These are phyloP conservation scores for Lepisosteus oculatus DNA, from an alignment of 2,113 vertebrate genomes.

Conservation along the genomic window DNA sequence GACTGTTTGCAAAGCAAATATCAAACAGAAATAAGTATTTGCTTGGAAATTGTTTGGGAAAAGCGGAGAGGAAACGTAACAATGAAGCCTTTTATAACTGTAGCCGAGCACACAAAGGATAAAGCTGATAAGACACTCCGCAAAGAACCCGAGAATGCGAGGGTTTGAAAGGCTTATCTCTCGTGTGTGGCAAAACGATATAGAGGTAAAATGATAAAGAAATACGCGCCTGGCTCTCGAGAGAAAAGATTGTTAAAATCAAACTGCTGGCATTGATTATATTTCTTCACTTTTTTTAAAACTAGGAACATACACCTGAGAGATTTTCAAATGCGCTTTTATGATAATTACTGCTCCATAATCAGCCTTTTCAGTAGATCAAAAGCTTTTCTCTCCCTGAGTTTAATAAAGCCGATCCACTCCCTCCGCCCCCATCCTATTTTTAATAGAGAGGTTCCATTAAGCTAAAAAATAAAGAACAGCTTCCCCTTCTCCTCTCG, in stretches of 20 bases:
- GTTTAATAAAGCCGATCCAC: constrained; percentile 26
- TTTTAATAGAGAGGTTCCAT: constrained; percentile 11
- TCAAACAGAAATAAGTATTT: background rate
- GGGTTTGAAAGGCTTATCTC: too few relatives aligned
- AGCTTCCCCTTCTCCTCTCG: background rate
- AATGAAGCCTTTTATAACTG: too few relatives aligned
- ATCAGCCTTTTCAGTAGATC: constrained; percentile 28
- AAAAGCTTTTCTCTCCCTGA: constrained; percentile 26
- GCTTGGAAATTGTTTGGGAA: too few relatives aligned
- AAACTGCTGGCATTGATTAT: background rate
- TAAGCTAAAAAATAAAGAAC: background rate
- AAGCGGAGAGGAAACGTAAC: too few relatives aligned
- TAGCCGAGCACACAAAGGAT: too few relatives aligned
- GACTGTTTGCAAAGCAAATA: background rate
- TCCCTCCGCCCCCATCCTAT: constrained; percentile 13
- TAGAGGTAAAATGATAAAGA: too few relatives aligned
- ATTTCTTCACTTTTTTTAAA: background rate
- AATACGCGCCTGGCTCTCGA: too few relatives aligned
- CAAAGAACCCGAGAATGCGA: too few relatives aligned
- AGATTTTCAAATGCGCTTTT: constrained; percentile 28
- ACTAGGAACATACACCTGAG: constrained; percentile 18
- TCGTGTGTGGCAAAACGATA: too few relatives aligned
- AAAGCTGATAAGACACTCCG: too few relatives aligned
- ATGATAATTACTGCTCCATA: constrained; percentile 29
- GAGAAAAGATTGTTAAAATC: too few relatives aligned